Base-by-base conservation (phyloP, 2,797 vertebrate genomes). In the Bryconaethiops microstoma region DNA sequence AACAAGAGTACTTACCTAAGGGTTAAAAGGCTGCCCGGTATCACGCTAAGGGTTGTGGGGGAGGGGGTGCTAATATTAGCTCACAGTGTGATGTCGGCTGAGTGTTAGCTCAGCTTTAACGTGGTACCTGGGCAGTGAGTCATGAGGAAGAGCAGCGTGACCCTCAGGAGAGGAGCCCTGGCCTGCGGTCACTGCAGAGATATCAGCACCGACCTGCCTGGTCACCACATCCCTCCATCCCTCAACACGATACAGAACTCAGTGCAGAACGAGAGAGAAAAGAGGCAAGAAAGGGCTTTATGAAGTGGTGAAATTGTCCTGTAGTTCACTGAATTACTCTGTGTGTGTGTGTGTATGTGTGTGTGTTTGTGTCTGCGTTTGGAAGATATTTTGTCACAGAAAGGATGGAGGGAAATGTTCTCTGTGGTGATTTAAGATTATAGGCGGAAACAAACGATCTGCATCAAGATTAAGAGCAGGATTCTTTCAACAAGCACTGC, bases 341-440 rank as follows among this genome's bases (percentile, higher is more conserved):
- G 29, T 13, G 10, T 63, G 62, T 63, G 23, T 63, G 64, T n/a
- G 64, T 67, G 42, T 52, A 23, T 54, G 42, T 48, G 78, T 10
- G 16, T 35, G 71, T 65, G 62, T 21, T 50, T 45, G 78, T 57
- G 63, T 76, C 23, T 35, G 68, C 19, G 48, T 50, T 39, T 16
- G 77, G 83, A 50, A 78, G 77, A 78, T 80, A 71, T 83, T 82
- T 85, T 62, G 82, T 73, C 78, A 21, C 40, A 19, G 25, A 40
- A 75, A 50, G 16, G 74, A 68, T 68, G 80, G 25, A 23, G 59
- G 54, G 60, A 21, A 81, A 62, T 25, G 54, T 54, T 75, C 54
- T 45, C 67, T 48, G 45, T 78, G n/a, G 70, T 85, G 77, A 83
- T 87, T 84, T 85, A 82, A 80, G 74, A 77, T 88, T 84, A 81